Evolutionary conservation across 2,113 vertebrate genomes (phyloP), one percentile per base, ranked within the genome.

Genomic region (Lampris megalopsis): DNA sequence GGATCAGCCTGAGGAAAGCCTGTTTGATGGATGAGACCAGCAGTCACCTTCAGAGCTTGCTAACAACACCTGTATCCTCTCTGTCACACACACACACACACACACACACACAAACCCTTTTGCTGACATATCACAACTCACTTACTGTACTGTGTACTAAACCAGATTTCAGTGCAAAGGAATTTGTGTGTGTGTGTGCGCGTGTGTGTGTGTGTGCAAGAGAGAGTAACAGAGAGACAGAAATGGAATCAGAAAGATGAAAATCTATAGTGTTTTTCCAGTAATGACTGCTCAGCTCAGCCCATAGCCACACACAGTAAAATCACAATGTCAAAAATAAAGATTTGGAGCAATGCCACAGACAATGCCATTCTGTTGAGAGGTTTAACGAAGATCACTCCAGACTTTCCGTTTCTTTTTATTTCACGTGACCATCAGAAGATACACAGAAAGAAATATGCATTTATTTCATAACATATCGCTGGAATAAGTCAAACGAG

Each of bases 41-140:
- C 96, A 97, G 96, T 97, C 97, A 98, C 97, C 97, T 97, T 97
- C 95, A 97, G 95, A 96, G 96, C 94, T 94, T 92, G 93, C 95
- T 95, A 93, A 95, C 95, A 95, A 97, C 94, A 97, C 96, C 95
- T 97, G 96, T 97, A 97, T 97, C 96, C 97, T 97, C 95, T 95
- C 94, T 95, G 95, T 97, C 96, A 96, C 96, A 95, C 95, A 94
- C 77, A 83, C 71, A 80, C 69, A 86, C 80, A 69, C 83, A 71
- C 72, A 68, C 77, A 79, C 54, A 95, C 95, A 94, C 95, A 95
- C 96, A 95, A 94, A 96, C 95, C 95, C 94, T 80, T 79, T 71
- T 95, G 95, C 96, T 96, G 95, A 97, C 96, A 95, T 94, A 93
- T 94, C 95, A 93, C 95, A 94, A 96, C 94, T 93, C 94, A 91